These are phyloP conservation scores for Ianthella basta DNA, from an alignment of 37 sponge, comb jelly and placozoan genomes.

Conservation along the genomic window DNA sequence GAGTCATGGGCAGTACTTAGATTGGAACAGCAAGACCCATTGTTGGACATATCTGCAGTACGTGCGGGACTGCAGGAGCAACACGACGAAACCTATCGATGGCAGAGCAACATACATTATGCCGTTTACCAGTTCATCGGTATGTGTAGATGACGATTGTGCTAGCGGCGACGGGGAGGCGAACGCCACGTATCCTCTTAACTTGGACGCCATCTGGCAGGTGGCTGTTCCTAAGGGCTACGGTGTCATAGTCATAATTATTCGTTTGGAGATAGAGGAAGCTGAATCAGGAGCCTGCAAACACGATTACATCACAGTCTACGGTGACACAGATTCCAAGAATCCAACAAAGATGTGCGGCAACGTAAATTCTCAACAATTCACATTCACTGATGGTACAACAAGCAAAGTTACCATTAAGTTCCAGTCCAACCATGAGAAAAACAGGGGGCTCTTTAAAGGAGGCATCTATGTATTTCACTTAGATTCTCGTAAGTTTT, in stretches of 20 bases:
- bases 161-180: too few species aligned
- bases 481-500: too few species aligned
- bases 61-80: neutral
- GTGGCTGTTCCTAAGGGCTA: neutral
- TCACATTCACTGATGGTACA: too few species aligned
- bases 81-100: neutral
- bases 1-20: too few species aligned
- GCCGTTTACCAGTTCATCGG: too few species aligned
- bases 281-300: neutral
- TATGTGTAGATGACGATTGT: too few species aligned
- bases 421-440: neutral
- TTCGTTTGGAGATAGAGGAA: neutral
- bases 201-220: neutral
- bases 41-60: neutral
- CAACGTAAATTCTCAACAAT: neutral
- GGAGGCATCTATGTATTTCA: too few species aligned
- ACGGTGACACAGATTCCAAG: neutral
- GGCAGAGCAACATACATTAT: too few species aligned
- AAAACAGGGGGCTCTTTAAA: neutral
- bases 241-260: neutral
- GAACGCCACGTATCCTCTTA: neutral
- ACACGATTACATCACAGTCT: neutral
- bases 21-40: too few species aligned
- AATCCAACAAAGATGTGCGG: neutral
- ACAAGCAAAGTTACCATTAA: neutral